Evolutionary conservation across 2,113 vertebrate species (phyloP).

Genomic region (Procapra przewalskii): DNA sequence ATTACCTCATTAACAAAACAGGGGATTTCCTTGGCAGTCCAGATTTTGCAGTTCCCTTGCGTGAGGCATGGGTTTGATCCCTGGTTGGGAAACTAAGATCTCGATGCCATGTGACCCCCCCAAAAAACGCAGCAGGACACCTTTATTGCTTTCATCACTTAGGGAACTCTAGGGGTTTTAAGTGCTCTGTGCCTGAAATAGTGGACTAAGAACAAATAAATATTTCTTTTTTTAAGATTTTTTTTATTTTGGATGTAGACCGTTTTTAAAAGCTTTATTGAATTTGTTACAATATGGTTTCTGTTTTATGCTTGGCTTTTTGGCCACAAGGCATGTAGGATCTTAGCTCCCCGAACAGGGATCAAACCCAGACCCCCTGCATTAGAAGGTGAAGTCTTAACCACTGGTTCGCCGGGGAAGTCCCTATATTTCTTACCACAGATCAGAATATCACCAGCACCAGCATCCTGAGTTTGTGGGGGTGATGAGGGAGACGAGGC

Average conservation of each 20-base stretch:
- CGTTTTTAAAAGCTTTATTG: neutral
- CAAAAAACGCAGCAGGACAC: neutral
- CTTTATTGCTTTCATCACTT: neutral
- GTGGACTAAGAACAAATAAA: neutral
- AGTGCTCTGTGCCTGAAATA: neutral
- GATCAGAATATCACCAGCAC: neutral
- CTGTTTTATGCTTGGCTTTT: neutral
- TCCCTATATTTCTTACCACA: neutral
- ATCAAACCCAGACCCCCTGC: neutral
- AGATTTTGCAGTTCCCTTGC: neutral
- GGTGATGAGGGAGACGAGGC: neutral
- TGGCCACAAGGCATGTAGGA: neutral
- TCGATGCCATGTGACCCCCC: rapidly evolving
- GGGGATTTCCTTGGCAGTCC: neutral
- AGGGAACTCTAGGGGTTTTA: neutral
- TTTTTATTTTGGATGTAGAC: neutral
- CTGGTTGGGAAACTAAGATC: neutral
- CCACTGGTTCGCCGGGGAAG: neutral
- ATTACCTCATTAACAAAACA: neutral
- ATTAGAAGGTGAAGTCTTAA: neutral
- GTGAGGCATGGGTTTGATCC: neutral
- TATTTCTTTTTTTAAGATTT: neutral
- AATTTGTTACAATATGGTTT: neutral
- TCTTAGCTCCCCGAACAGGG: neutral
- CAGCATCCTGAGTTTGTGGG: neutral